These are phyloP conservation scores for Pantherophis alleghaniensis DNA, from an alignment of 2,797 vertebrate genomes.

Conservation along the genomic window DNA sequence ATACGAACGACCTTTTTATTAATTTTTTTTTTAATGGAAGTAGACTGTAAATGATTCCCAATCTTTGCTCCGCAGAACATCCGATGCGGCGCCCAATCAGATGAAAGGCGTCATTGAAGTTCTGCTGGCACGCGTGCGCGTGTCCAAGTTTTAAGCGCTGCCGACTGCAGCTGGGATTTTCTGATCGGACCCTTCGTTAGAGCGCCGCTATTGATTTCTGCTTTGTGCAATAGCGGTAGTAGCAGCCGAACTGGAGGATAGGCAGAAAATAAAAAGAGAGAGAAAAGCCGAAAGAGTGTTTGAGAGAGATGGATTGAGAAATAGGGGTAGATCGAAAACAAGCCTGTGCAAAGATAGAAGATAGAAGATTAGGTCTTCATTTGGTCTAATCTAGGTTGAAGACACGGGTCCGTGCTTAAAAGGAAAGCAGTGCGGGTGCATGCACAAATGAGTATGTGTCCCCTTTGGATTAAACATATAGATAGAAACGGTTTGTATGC, in stretches of 20 bases:
- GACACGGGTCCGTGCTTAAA: not conserved
- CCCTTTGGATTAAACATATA: not conserved
- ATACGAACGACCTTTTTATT: slow-evolving; percentile 56
- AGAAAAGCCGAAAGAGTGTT: not conserved
- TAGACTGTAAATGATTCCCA: slow-evolving; percentile 67
- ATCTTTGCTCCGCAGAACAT: slow-evolving; percentile 81
- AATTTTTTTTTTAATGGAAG: slow-evolving; percentile 10
- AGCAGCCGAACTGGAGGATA: slow-evolving; percentile 22
- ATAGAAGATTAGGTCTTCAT: too few relatives aligned
- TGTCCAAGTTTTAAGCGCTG: slow-evolving; percentile 31
- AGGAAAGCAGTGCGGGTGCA: not conserved
- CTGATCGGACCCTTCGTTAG: slow-evolving; percentile 70
- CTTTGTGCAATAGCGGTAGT: slow-evolving; percentile 55
- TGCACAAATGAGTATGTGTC: not conserved
- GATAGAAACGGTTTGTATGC: not conserved
- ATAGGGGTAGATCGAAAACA: not conserved
- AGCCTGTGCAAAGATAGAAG: not conserved
- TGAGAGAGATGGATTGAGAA: too few relatives aligned
- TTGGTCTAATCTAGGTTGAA: not conserved
- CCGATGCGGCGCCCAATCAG: slow-evolving; percentile 79
- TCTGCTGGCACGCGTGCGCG: not conserved
- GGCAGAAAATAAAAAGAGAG: slow-evolving; percentile 14
- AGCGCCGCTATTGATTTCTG: slow-evolving; percentile 76
- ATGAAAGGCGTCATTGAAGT: slow-evolving; percentile 72
- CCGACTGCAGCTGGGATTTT: slow-evolving; percentile 54